Percentiles rank a stretch among this genome's conserved stretches.
Evolutionary conservation across 2,113 vertebrate genomes (phyloP).

Genomic region (Chaetodon auriga): DNA sequence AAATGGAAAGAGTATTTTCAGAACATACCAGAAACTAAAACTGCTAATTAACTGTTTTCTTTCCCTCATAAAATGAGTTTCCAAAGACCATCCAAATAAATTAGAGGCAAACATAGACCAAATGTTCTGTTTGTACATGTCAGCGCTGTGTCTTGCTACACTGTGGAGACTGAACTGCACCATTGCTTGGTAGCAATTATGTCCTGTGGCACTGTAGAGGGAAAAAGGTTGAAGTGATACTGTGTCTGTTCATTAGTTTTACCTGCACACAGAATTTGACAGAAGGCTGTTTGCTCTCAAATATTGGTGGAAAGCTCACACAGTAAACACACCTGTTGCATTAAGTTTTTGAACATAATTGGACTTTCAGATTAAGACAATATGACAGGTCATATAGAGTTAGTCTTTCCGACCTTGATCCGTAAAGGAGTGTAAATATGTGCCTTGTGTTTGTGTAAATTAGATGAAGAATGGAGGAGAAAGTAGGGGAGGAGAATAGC

Average conservation of each 20-base stretch:
- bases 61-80: background rate
- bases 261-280: background rate
- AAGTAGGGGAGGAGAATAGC: constrained; percentile 7
- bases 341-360: background rate
- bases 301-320: background rate
- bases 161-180: background rate
- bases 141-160: background rate
- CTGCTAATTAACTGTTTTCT: background rate
- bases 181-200: background rate
- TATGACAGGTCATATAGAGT: background rate
- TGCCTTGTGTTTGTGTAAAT: constrained; percentile 20
- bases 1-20: background rate
- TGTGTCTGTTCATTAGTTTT: constrained; percentile 9
- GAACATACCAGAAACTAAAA: background rate
- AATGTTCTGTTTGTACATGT: background rate
- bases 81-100: background rate
- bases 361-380: background rate
- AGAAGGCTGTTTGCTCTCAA: background rate
- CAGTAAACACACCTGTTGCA: background rate
- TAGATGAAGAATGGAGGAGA: constrained; percentile 18
- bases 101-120: background rate
- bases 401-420: background rate
- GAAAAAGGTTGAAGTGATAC: background rate
- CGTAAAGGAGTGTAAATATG: background rate
- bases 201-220: background rate